Evolutionary conservation across 1,140 invertebrate species (phyloP).

Genomic region (Plutomurus gul): DNA sequence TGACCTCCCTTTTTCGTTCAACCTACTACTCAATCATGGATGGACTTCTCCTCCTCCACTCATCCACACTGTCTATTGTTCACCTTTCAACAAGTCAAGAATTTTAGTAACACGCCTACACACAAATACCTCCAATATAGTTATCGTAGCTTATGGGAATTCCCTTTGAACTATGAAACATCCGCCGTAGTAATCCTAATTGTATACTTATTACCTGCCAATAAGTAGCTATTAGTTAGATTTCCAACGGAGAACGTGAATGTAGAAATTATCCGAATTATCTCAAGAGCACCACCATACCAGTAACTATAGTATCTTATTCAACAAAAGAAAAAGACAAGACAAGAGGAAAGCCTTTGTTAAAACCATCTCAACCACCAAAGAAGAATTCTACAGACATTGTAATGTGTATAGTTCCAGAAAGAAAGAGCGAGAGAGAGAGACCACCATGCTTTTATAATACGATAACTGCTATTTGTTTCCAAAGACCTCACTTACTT

Average conservation of each 20-base stretch:
- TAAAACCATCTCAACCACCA: constrained; percentile 10
- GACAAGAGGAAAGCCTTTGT: too few relatives aligned
- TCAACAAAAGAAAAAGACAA: too few relatives aligned
- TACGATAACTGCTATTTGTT: neutral
- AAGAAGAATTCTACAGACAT: neutral
- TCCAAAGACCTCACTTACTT: neutral
- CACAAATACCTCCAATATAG: neutral
- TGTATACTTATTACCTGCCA: constrained; percentile 25
- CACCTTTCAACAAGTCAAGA: constrained; percentile 6
- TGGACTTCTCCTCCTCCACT: too few relatives aligned
- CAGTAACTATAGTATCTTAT: neutral
- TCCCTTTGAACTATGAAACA: neutral
- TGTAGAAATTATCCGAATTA: neutral
- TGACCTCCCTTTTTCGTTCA: constrained; percentile 17
- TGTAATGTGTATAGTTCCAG: too few relatives aligned
- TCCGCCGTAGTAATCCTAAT: neutral
- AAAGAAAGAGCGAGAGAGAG: neutral
- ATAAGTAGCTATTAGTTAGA: constrained; percentile 17
- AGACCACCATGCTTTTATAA: constrained; percentile 11
- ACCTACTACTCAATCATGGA: too few relatives aligned
- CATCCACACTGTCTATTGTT: too few relatives aligned
- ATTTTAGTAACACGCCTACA: constrained; percentile 6
- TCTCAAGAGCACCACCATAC: neutral
- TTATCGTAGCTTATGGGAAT: neutral
- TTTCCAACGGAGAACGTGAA: neutral